These are phyloP conservation scores for Saccopteryx bilineata DNA, from an alignment of 2,113 vertebrate genomes.

Conservation along the genomic window DNA sequence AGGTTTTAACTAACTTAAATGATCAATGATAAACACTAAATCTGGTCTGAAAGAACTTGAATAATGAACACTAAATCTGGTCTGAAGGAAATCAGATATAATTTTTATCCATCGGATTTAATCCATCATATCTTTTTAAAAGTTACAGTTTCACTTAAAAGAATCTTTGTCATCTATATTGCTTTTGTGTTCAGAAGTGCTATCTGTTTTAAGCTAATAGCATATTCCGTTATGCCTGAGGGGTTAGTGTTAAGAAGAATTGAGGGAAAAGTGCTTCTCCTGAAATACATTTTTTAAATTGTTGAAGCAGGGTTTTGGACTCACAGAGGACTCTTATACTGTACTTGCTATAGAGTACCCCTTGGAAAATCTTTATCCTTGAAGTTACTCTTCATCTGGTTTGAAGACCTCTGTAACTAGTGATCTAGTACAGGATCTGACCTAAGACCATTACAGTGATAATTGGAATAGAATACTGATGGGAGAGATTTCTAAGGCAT, in stretches of 20 bases:
- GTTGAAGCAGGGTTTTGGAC: neutral
- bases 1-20: neutral
- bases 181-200: conserved; percentile 8
- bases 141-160: conserved; percentile 16
- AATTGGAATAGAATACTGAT: neutral
- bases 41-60: neutral
- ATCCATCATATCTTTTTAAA: neutral
- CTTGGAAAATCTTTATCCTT: neutral
- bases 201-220: neutral
- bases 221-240: neutral
- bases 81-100: neutral
- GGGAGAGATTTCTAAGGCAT: neutral
- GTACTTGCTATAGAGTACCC: neutral
- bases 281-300: neutral
- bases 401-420: conserved; percentile 12
- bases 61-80: neutral
- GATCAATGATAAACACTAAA: neutral
- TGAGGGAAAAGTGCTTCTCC: neutral
- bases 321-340: neutral
- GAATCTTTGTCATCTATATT: neutral
- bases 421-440: neutral
- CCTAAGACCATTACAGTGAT: neutral
- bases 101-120: conserved; percentile 19
- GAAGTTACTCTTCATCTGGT: neutral
- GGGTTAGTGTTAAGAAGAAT: neutral